A percentile compares a stretch with the other conserved stretches of the same genome.
Conservation (phyloP, 2,113 vertebrate genomes). For the Bombycilla garrulus region DNA sequence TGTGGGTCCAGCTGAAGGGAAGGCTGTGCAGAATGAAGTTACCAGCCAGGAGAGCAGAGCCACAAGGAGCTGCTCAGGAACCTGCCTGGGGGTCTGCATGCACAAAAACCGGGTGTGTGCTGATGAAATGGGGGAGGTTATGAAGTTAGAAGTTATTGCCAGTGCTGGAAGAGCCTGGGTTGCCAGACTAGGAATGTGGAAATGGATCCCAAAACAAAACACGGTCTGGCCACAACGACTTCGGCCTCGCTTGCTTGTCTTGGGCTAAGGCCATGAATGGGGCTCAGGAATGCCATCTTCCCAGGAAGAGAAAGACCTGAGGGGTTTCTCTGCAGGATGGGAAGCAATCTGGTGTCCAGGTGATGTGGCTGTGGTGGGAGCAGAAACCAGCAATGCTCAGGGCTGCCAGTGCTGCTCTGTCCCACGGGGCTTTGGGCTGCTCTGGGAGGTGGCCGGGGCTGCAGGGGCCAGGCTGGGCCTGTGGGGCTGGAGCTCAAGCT, state of each 20-base stretch:
- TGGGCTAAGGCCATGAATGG: neutral
- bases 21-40: neutral
- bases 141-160: neutral
- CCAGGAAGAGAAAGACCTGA: neutral
- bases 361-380: neutral
- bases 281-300: neutral
- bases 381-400: neutral
- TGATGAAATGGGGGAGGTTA: neutral
- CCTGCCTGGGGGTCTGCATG: neutral
- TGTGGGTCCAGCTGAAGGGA: neutral
- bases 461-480: neutral
- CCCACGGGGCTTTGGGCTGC: neutral
- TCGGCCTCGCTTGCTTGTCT: neutral
- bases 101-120: neutral
- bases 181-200: neutral
- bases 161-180: neutral
- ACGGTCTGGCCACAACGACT: accelerated
- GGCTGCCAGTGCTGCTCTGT: neutral
- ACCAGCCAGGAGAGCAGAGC: neutral
- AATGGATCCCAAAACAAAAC: neutral
- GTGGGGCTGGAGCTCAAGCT: neutral
- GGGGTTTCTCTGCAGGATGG: neutral
- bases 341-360: neutral
- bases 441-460: neutral
- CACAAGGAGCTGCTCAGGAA: neutral